A percentile compares a stretch with the other conserved stretches of the same genome.
Evolutionary conservation across 64 coral and sea anemone genomes (phyloP).

Genomic region (Trachythela sp.): DNA sequence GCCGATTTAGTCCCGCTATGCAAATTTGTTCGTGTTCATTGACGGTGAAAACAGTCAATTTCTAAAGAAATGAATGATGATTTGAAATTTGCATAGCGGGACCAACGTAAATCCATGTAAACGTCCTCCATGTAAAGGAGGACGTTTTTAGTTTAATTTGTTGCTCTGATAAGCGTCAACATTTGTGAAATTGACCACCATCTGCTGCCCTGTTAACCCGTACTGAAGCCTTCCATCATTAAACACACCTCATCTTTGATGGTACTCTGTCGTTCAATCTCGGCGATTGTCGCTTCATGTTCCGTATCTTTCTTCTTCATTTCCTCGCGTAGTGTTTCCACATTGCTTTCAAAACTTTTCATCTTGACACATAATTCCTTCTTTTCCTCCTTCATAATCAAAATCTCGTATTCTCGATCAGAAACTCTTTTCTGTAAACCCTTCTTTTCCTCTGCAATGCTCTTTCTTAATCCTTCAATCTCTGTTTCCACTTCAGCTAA

Average conservation of each 20-base stretch:
- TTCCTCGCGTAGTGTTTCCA: background rate
- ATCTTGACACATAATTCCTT: constrained; percentile 15
- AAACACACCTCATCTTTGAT: background rate
- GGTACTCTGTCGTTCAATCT: background rate
- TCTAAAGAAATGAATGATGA: too few species aligned
- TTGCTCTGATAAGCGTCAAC: too few species aligned
- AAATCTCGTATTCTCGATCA: constrained; percentile 17
- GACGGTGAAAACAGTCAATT: too few species aligned
- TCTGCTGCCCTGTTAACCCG: too few species aligned
- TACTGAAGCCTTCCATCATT: background rate
- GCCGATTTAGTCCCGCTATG: too few species aligned
- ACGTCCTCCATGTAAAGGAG: too few species aligned
- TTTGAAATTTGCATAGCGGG: too few species aligned
- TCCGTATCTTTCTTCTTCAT: background rate
- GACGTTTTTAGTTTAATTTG: too few species aligned
- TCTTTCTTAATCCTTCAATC: background rate
- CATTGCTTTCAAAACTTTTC: constrained; percentile 14
- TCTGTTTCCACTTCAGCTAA: background rate
- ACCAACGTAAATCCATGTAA: too few species aligned
- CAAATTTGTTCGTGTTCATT: too few species aligned
- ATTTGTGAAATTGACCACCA: too few species aligned
- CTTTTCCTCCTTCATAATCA: constrained; percentile 16
- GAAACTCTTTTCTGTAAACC: background rate
- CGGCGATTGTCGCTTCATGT: background rate
- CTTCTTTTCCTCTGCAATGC: background rate